Percentiles rank a stretch among this genome's conserved stretches.
These are phyloP conservation scores for Hirtodrosophila histrioides DNA, from an alignment of 2,888 invertebrate species.

Conservation along the genomic window DNA sequence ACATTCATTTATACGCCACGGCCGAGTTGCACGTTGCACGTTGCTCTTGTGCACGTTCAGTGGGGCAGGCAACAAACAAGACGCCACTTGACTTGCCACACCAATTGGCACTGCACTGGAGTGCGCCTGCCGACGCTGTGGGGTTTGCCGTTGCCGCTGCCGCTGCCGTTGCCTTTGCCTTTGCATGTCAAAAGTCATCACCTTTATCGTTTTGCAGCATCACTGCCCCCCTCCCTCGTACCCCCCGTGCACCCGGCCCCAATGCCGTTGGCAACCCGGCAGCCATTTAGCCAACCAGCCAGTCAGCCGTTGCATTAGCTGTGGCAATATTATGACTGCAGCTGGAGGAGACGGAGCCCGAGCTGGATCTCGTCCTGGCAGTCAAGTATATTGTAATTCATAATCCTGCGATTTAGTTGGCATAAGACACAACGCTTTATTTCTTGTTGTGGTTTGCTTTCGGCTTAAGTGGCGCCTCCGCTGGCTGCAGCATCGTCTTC, in stretches of 20 bases:
- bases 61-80: constrained; percentile 44
- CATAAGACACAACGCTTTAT: constrained; percentile 76
- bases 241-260: background rate
- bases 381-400: constrained; percentile 79
- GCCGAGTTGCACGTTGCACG: background rate
- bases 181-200: constrained; percentile 80
- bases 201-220: constrained; percentile 66
- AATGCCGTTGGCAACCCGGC: constrained; percentile 15
- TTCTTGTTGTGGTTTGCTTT: constrained; percentile 71
- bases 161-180: constrained; percentile 16
- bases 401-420: constrained; percentile 77
- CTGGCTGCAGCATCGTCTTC: constrained; percentile 12
- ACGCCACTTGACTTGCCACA: constrained; percentile 62
- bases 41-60: background rate
- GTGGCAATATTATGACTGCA: constrained; percentile 77
- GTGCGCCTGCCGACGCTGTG: no score
- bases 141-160: background rate
- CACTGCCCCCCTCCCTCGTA: background rate
- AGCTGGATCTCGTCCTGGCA: constrained; percentile 30
- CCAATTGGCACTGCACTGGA: constrained; percentile 53
- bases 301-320: constrained; percentile 60
- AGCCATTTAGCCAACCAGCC: constrained; percentile 58
- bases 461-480: constrained; percentile 65
- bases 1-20: constrained; percentile 51
- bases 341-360: background rate